phyloP scores from a whole-genome alignment of 2,888 invertebrate species.

The Morpho deidamia region DNA sequence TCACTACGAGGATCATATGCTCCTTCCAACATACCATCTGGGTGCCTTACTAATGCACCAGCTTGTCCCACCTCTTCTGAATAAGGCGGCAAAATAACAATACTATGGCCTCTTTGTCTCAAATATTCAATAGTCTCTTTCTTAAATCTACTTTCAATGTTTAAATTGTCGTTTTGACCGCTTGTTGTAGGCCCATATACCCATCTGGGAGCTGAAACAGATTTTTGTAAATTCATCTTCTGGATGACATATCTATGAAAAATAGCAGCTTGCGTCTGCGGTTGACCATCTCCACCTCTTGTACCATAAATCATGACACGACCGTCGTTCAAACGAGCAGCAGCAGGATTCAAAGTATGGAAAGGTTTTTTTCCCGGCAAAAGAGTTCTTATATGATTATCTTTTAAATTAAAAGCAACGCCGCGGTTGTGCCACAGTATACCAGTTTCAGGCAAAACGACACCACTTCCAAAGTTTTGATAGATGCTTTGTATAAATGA shows the following conservation, averaged over 20 bases:
- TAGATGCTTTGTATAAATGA: slow-evolving; percentile 67
- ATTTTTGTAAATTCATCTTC: slow-evolving; percentile 43
- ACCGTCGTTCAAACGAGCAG: slow-evolving; percentile 59
- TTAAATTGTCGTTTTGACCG: slow-evolving; percentile 35
- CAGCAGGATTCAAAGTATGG: slow-evolving; percentile 62
- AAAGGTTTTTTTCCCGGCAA: slow-evolving; percentile 63
- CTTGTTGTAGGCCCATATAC: slow-evolving; percentile 44
- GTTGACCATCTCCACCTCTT: slow-evolving; percentile 63
- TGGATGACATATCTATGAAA: slow-evolving; percentile 65
- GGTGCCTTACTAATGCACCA: slow-evolving; percentile 55
- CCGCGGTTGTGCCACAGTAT: slow-evolving; percentile 68
- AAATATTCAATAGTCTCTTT: slow-evolving; percentile 48
- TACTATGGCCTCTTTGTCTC: slow-evolving; percentile 46
- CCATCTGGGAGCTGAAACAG: slow-evolving; percentile 58
- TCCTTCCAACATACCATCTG: slow-evolving; percentile 56
- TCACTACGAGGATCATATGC: slow-evolving; percentile 59
- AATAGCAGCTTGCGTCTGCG: slow-evolving; percentile 65
- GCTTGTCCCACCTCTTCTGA: slow-evolving; percentile 51
- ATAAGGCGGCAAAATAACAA: slow-evolving; percentile 41
- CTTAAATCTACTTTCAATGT: slow-evolving; percentile 52
- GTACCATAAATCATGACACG: slow-evolving; percentile 60
- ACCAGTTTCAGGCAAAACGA: slow-evolving; percentile 59
- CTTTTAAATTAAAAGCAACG: slow-evolving; percentile 43
- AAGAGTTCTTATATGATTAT: slow-evolving; percentile 43
- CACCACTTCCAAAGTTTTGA: slow-evolving; percentile 53